Evolutionary conservation across 2,113 vertebrate genomes (phyloP).

Genomic region (Potamarius usumacintae): DNA sequence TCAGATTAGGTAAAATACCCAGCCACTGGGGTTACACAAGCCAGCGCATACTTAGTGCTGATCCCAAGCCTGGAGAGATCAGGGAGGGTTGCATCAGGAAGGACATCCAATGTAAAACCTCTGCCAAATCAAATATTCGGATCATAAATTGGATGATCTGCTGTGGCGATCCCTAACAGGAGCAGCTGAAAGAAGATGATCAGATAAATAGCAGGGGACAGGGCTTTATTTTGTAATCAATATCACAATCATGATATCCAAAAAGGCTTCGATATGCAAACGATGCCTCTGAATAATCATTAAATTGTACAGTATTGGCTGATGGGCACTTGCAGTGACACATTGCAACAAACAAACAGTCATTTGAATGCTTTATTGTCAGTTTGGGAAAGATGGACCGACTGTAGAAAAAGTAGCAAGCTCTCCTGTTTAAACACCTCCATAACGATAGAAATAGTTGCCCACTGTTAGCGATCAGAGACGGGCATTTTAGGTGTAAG

Average conservation of each 20-base stretch:
- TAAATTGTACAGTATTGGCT: background rate
- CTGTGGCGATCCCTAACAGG: too few relatives aligned
- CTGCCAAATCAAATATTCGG: too few relatives aligned
- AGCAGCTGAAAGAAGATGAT: too few relatives aligned
- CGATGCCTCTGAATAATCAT: background rate
- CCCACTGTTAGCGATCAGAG: slow-evolving; percentile 32
- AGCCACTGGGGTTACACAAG: too few relatives aligned
- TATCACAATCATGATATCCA: background rate
- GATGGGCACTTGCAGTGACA: background rate
- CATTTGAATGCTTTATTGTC: slow-evolving; percentile 69
- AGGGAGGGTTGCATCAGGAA: too few relatives aligned
- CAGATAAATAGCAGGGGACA: background rate
- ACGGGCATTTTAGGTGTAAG: slow-evolving; percentile 33
- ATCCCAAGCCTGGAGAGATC: too few relatives aligned
- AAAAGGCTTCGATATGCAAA: background rate
- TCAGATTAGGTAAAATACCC: too few relatives aligned
- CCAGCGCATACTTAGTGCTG: too few relatives aligned
- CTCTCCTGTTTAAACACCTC: slow-evolving; percentile 62
- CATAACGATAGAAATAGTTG: slow-evolving; percentile 58
- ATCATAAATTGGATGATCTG: too few relatives aligned
- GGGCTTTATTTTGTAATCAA: background rate
- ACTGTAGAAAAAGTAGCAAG: slow-evolving; percentile 69
- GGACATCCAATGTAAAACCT: too few relatives aligned
- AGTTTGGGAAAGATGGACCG: slow-evolving; percentile 40
- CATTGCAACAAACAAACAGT: background rate